These are phyloP conservation scores for Fistularia commersonii DNA, from an alignment of 2,797 vertebrate species.

Conservation along the genomic window DNA sequence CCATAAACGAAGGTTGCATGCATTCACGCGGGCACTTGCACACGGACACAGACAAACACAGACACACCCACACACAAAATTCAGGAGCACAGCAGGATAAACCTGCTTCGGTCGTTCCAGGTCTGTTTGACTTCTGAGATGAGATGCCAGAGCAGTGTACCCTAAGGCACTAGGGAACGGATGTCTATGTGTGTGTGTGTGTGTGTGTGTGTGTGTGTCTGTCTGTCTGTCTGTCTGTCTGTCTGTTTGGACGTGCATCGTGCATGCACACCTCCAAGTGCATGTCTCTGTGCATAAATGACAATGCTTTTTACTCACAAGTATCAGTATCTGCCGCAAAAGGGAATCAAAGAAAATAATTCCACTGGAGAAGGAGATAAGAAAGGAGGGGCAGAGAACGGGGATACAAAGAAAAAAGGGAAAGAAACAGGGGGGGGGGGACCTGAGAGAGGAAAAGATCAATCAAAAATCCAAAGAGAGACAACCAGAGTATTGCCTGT, in stretches of 20 bases:
- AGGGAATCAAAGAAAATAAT: constrained; percentile 44
- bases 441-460: constrained; percentile 25
- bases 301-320: constrained; percentile 25
- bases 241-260: constrained; percentile 19
- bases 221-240: constrained; percentile 13
- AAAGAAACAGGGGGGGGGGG: constrained; percentile 10
- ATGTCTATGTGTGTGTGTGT: constrained; percentile 22
- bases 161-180: constrained; percentile 44
- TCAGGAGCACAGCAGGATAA: constrained; percentile 54
- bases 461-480: constrained; percentile 27
- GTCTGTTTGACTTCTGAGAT: constrained; percentile 67
- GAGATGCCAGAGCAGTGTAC: constrained; percentile 55
- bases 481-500: constrained; percentile 42
- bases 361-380: constrained; percentile 24
- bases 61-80: constrained; percentile 8
- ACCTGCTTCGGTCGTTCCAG: constrained; percentile 63
- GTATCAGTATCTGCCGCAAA: constrained; percentile 42
- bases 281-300: constrained; percentile 7
- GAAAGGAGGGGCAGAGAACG: too few relatives aligned
- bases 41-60: constrained; percentile 1
- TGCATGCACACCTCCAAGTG: constrained; percentile 5
- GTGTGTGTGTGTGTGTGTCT: constrained; percentile 6
- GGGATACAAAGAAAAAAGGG: constrained; percentile 6
- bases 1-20: too few relatives aligned
- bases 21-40: not conserved